These are phyloP conservation scores for Calephelis virginiensis DNA, from an alignment of 1,140 invertebrate genomes.

Conservation along the genomic window DNA sequence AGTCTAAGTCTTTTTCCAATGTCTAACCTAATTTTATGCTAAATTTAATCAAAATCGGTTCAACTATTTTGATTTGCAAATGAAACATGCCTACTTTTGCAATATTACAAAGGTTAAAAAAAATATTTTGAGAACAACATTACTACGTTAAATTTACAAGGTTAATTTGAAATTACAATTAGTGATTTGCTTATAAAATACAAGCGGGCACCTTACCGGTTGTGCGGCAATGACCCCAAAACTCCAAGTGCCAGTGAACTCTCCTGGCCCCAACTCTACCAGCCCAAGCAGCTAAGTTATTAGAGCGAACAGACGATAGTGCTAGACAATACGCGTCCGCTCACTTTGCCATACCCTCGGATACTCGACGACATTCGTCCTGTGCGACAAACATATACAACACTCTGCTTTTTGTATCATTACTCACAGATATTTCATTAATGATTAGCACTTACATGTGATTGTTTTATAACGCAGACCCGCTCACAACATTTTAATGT, in stretches of 20 bases:
- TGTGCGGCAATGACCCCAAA: conserved; percentile 47
- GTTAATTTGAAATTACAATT: too few relatives aligned
- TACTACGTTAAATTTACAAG: too few relatives aligned
- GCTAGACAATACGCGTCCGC: conserved; percentile 46
- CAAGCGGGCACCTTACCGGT: conserved; percentile 40
- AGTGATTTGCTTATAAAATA: too few relatives aligned
- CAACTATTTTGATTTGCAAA: too few relatives aligned
- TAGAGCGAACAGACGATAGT: conserved; percentile 36
- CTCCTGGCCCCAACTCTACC: conserved; percentile 38
- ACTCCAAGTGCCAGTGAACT: conserved; percentile 49
- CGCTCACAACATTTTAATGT: too few relatives aligned
- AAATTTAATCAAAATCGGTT: too few relatives aligned
- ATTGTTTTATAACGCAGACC: too few relatives aligned
- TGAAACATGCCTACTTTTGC: too few relatives aligned
- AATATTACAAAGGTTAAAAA: too few relatives aligned
- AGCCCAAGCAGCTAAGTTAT: conserved; percentile 37
- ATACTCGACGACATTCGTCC: conserved; percentile 50
- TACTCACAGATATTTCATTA: background rate
- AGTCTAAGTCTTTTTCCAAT: too few relatives aligned
- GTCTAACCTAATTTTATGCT: too few relatives aligned
- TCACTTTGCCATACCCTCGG: conserved; percentile 44
- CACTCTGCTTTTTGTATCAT: background rate
- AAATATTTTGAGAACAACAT: too few relatives aligned
- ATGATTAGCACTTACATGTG: background rate
- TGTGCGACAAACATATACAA: conserved; percentile 27